Base-by-base conservation (phyloP, 2,888 invertebrate genomes). In the Oscheius sp. region DNA sequence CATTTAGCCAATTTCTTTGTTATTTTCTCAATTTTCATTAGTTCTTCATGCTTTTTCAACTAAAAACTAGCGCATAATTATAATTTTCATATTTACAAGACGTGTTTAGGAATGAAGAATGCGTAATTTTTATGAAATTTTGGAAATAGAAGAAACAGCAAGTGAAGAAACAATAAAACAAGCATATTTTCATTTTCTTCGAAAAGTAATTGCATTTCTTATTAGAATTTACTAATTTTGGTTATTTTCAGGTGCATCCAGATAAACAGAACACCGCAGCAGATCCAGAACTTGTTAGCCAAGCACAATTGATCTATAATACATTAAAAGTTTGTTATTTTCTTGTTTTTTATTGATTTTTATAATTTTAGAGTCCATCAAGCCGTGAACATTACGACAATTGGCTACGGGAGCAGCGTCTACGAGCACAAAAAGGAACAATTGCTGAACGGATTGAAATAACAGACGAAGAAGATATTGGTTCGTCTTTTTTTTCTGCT, bases 321-420 rank as follows among this genome's bases (percentile, higher is more conserved):
- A 74, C 74, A 1, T 23, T 74, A n/a, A 81, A 81, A 55, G 80
- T 77, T 16, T 49, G n/a, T n/a, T n/a, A n/a, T n/a, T n/a, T n/a
- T n/a, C n/a, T n/a, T n/a, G n/a, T n/a, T n/a, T n/a, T n/a, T n/a
- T n/a, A n/a, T n/a, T n/a, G n/a, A n/a, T n/a, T n/a, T n/a, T n/a
- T n/a, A n/a, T 41, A 13, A 46, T 49, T 66, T 66, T 29, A 66
- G 66, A 27, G 25, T 18, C 29, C 18, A 13, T 16, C 29, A 21
- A 69, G 45, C 43, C 43, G 76, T 43, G 27, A 41, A 1, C 59
- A 76, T 18, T 83, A 83, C 81, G 79, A 83, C 49, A 72, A 69
- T 69, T 87, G 87, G 87, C 76, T 87, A 13, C 76, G 82, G 18
- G 87, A 87, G 72, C 87, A 87, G 69, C 74, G 75, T 29, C 76